phyloP scores from a whole-genome alignment of 2,888 invertebrate species.

The Parnassius mnemosyne region DNA sequence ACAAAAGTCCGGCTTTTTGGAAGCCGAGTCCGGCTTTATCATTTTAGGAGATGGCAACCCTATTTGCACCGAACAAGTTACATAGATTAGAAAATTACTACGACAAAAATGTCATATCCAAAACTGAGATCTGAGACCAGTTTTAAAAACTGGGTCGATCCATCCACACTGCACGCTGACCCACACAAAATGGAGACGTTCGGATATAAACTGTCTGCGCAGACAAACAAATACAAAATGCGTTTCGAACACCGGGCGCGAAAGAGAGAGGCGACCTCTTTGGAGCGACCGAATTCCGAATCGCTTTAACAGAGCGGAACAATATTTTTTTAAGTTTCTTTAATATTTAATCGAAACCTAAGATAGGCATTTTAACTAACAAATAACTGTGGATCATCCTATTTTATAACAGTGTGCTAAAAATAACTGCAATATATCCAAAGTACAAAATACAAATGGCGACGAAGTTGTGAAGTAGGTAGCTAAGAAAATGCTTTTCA shows the following conservation, averaged over 20 bases:
- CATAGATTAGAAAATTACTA: too few species aligned
- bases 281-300: constrained; percentile 19
- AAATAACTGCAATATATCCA: too few species aligned
- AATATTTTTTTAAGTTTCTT: constrained; percentile 4
- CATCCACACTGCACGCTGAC: neutral
- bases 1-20: too few species aligned
- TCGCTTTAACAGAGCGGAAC: constrained; percentile 13
- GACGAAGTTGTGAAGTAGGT: too few species aligned
- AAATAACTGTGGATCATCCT: too few species aligned
- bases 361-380: neutral
- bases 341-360: neutral
- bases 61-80: too few species aligned
- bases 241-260: constrained; percentile 9
- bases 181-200: neutral
- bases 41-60: too few species aligned
- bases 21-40: too few species aligned
- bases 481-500: too few species aligned
- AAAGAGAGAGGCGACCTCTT: constrained; percentile 21
- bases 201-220: constrained; percentile 7
- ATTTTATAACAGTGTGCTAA: too few species aligned
- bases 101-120: too few species aligned
- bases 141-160: neutral
- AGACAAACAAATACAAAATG: neutral
- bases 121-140: neutral
- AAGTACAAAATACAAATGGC: too few species aligned